Evolutionary conservation across 2,113 vertebrate genomes (phyloP).

Genomic region (Gallinago undulata): DNA sequence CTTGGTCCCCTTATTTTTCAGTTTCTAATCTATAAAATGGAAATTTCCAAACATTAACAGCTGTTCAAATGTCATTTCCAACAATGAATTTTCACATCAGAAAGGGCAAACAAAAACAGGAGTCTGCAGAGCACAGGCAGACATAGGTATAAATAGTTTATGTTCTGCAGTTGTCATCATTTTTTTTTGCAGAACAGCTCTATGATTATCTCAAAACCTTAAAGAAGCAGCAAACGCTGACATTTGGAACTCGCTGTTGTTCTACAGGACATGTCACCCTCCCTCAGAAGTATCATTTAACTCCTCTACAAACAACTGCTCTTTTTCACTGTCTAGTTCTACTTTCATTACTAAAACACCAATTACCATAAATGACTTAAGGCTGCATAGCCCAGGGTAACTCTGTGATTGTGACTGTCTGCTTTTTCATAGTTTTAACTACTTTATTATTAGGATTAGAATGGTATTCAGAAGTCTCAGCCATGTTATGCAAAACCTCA

Average conservation of each 20-base stretch:
- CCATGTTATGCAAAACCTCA: background rate
- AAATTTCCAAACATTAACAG: background rate
- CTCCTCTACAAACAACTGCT: background rate
- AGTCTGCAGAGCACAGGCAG: background rate
- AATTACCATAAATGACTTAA: background rate
- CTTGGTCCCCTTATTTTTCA: background rate
- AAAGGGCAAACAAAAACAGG: background rate
- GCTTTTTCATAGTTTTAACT: background rate
- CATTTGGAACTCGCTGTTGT: background rate
- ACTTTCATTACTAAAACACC: background rate
- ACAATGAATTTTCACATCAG: background rate
- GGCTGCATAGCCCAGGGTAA: background rate
- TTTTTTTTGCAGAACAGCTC: background rate
- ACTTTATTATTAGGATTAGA: background rate
- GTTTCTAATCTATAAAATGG: background rate
- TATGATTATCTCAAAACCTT: background rate
- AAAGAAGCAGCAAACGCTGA: background rate
- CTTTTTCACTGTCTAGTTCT: background rate
- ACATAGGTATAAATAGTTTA: background rate
- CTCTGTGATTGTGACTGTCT: background rate
- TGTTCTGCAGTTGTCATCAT: background rate
- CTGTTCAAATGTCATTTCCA: background rate
- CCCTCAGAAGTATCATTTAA: background rate
- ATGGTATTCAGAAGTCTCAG: background rate
- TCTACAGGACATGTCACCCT: background rate